Conservation (phyloP, 2,888 invertebrate genomes). For the Heliconius charithonia region DNA sequence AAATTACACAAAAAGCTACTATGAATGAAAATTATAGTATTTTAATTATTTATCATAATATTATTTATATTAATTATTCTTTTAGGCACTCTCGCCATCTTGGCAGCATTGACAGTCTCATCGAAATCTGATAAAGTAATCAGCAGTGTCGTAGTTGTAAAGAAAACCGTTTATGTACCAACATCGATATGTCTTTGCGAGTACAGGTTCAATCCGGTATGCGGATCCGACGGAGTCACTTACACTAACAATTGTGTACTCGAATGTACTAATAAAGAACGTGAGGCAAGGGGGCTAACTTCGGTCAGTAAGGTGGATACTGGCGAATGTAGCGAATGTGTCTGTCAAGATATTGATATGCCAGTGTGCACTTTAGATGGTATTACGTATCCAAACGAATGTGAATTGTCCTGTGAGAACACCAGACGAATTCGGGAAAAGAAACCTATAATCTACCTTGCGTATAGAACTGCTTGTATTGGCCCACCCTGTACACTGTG, state of each 20-base stretch:
- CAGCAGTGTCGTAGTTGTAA: slow-evolving; percentile 21
- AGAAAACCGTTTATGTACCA: slow-evolving; percentile 23
- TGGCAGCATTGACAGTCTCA: slow-evolving; percentile 14
- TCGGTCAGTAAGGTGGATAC: slow-evolving; percentile 29
- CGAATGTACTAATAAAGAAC: slow-evolving; percentile 43
- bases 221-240: slow-evolving; percentile 53
- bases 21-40: background rate
- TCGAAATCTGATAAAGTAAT: background rate
- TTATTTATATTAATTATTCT: background rate
- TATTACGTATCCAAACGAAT: slow-evolving; percentile 50
- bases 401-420: slow-evolving; percentile 51
- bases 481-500: slow-evolving; percentile 47
- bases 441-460: slow-evolving; percentile 44
- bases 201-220: slow-evolving; percentile 50
- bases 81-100: slow-evolving; percentile 2
- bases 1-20: background rate
- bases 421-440: slow-evolving; percentile 41
- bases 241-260: slow-evolving; percentile 48
- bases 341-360: slow-evolving; percentile 47
- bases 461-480: slow-evolving; percentile 48
- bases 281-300: slow-evolving; percentile 20
- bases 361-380: slow-evolving; percentile 59
- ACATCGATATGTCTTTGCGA: slow-evolving; percentile 48
- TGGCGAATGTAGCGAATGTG: slow-evolving; percentile 44
- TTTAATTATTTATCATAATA: background rate